Base-by-base conservation (phyloP, 2,888 invertebrate genomes). In the Anagyrus pseudococci region DNA sequence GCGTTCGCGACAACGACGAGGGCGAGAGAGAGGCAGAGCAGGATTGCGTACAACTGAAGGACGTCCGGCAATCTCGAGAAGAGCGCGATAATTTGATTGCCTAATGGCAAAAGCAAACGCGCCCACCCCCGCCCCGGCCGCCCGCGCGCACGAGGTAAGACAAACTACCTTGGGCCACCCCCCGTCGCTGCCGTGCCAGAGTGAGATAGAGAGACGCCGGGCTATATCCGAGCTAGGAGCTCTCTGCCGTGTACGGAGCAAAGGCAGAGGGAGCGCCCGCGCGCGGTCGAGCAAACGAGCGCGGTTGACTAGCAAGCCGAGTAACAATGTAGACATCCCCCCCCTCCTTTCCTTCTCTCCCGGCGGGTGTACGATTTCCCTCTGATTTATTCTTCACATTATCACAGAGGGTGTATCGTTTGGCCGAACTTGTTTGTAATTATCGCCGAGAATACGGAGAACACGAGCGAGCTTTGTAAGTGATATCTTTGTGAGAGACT, bases 21-120 rank as follows among this genome's bases (percentile, higher is more conserved):
- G 40, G n/a, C 19, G 44, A 41, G 19, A 15, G 20, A 7, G 2
- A 15, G 43, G 4, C n/a, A 4, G 13, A 19, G 64, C 58, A 64
- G 64, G 65, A 68, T 69, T 68, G 67, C 68, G 33, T 37, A 8
- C 50, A 65, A 58, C 53, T 41, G 64, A 54, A 2, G 23, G 15
- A 20, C 61, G 61, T 66, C 69, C 58, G 25, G 70, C 67, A 73
- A 72, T 73, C 66, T 71, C 53, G 64, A 67, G 67, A 68, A 68
- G 64, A 73, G 71, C 58, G 66, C 62, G 68, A 71, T 72, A 73
- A 73, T 73, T 72, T 70, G 69, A 73, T 73, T 69, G 69, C 64
- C 69, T 68, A 70, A 72, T 72, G 69, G 64, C 58, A 66, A 71
- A 71, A 70, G 70, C 68, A 70, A 72, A 70, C 64, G 54, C 43